These are phyloP conservation scores for Strix uralensis DNA, from an alignment of 2,113 vertebrate genomes.

Conservation along the genomic window DNA sequence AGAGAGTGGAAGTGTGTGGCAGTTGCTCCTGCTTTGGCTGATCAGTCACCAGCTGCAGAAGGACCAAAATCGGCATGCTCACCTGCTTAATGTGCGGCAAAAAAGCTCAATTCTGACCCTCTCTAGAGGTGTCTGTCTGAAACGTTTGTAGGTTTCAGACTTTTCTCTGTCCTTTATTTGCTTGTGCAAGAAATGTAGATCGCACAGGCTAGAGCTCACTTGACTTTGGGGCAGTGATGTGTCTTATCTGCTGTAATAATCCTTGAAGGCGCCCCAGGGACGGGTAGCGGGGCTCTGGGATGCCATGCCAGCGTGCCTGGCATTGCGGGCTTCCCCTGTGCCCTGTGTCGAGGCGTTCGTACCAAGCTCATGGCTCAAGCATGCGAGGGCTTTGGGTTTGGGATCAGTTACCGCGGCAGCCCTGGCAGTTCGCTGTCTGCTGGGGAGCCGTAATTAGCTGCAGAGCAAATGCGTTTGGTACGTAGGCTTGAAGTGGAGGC, in stretches of 20 bases:
- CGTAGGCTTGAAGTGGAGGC: not conserved
- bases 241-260: not conserved
- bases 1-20: not conserved
- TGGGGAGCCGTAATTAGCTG: not conserved
- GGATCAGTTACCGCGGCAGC: not conserved
- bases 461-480: not conserved
- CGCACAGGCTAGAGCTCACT: rapidly evolving
- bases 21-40: not conserved
- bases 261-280: not conserved
- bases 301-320: not conserved
- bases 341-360: rapidly evolving
- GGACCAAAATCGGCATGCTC: rapidly evolving
- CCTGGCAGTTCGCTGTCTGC: not conserved
- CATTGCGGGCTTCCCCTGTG: not conserved
- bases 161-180: not conserved
- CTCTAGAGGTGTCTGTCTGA: not conserved
- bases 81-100: rapidly evolving
- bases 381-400: not conserved
- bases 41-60: not conserved
- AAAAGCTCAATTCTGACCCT: not conserved
- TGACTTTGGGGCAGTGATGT: rapidly evolving
- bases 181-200: not conserved
- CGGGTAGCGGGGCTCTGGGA: not conserved
- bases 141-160: not conserved
- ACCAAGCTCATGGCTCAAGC: not conserved